Percentiles rank a stretch among this genome's conserved stretches.
phyloP scores from a whole-genome alignment of 2,888 invertebrate species.

The Dendrolimus pini region DNA sequence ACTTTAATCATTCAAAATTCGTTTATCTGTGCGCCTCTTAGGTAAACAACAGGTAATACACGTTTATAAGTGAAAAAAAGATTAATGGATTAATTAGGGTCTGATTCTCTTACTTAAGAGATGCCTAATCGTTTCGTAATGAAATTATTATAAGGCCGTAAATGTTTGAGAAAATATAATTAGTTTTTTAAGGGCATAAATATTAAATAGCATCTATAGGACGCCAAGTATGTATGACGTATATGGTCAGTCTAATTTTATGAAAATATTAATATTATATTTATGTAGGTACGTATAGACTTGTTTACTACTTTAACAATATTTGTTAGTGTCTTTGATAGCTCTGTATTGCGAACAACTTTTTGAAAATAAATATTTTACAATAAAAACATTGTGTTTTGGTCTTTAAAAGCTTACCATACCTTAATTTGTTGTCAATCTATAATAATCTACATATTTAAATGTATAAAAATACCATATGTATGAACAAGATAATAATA shows the following conservation, averaged over 20 bases:
- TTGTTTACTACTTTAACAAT: neutral
- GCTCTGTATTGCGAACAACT: constrained; percentile 51
- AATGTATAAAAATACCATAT: too few species aligned
- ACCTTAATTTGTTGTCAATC: too few species aligned
- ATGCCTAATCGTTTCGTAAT: too few species aligned
- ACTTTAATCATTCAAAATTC: too few species aligned
- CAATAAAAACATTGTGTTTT: constrained; percentile 22
- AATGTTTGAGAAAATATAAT: neutral
- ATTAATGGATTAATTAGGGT: too few species aligned
- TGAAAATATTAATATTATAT: neutral
- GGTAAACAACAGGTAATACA: too few species aligned
- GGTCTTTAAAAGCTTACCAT: constrained; percentile 2
- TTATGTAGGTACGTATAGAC: neutral
- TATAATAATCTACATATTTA: too few species aligned
- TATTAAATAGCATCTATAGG: neutral
- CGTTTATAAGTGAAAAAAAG: too few species aligned
- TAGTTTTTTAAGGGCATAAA: neutral
- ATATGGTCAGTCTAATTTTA: neutral
- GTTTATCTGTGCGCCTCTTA: too few species aligned
- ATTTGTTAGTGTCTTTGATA: constrained; percentile 24
- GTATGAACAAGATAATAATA: too few species aligned
- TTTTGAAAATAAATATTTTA: constrained; percentile 59
- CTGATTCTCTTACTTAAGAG: too few species aligned
- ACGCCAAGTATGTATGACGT: neutral
- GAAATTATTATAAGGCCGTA: too few species aligned